Evolutionary conservation across 2,888 invertebrate genomes (phyloP).

Genomic region (Hedya salicella): DNA sequence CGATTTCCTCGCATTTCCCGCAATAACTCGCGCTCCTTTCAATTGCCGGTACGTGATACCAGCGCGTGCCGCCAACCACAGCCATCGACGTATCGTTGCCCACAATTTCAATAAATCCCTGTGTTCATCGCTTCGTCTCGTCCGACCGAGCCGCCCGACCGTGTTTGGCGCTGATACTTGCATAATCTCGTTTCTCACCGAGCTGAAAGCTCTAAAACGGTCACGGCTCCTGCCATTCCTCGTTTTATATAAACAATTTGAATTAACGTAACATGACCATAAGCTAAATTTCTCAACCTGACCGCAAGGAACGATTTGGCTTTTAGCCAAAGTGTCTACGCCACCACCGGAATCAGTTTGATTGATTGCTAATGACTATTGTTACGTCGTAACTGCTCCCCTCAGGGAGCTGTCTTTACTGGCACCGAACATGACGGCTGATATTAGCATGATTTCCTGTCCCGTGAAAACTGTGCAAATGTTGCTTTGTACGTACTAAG

Average conservation of each 20-base stretch:
- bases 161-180: conserved; percentile 56
- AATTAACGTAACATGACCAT: conserved; percentile 44
- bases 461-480: conserved; percentile 45
- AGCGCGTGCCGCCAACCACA: conserved; percentile 77
- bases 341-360: conserved; percentile 68
- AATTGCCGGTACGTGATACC: conserved; percentile 74
- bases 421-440: conserved; percentile 68
- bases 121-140: conserved; percentile 63
- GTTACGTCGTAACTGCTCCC: conserved; percentile 74
- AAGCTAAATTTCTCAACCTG: conserved; percentile 53
- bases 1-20: conserved; percentile 73
- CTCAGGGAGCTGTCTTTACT: conserved; percentile 57
- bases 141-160: conserved; percentile 45
- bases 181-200: conserved; percentile 50
- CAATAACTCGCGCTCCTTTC: conserved; percentile 78
- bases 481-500: conserved; percentile 48
- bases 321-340: conserved; percentile 58
- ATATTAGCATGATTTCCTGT: conserved; percentile 65
- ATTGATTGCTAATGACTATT: conserved; percentile 82
- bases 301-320: conserved; percentile 71
- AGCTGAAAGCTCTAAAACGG: conserved; percentile 50
- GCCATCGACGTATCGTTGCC: conserved; percentile 63
- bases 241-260: conserved; percentile 30
- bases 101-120: conserved; percentile 75
- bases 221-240: conserved; percentile 51